Evolutionary conservation across 2,797 vertebrate species (phyloP).

Genomic region (Gambelia wislizenii): DNA sequence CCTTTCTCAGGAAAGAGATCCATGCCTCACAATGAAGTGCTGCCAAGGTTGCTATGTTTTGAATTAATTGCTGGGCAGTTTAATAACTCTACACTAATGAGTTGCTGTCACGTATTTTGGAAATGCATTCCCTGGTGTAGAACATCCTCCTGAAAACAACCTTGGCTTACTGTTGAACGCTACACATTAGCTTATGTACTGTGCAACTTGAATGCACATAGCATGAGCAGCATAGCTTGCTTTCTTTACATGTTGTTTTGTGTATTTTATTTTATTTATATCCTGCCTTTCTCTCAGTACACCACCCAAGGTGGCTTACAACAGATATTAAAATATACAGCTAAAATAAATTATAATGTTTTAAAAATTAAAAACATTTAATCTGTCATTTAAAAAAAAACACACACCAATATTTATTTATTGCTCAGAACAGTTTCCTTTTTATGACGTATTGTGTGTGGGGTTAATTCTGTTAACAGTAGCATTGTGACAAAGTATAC

Average conservation of each 20-base stretch:
- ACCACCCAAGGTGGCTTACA: too few species aligned
- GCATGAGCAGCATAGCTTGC: slow-evolving; percentile 24
- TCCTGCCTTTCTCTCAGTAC: too few species aligned
- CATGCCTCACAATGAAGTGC: neutral
- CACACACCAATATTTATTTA: too few species aligned
- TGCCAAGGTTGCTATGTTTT: slow-evolving; percentile 37
- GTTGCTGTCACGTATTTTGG: slow-evolving; percentile 38
- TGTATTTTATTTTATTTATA: too few species aligned
- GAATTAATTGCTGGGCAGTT: slow-evolving; percentile 26
- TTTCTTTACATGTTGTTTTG: slow-evolving; percentile 45
- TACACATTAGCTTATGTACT: neutral
- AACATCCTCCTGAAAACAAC: slow-evolving; percentile 29
- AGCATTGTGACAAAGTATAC: slow-evolving; percentile 29
- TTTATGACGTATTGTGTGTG: slow-evolving; percentile 49
- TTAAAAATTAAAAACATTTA: too few species aligned
- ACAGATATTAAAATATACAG: too few species aligned
- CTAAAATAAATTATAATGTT: too few species aligned
- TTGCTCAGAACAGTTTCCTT: slow-evolving; percentile 54
- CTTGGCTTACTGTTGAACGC: slow-evolving; percentile 29
- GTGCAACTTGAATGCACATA: slow-evolving; percentile 31
- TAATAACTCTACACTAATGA: slow-evolving; percentile 6
- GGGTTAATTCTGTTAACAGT: slow-evolving; percentile 49
- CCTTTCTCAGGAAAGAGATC: slow-evolving; percentile 42
- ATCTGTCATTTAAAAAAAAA: too few species aligned
- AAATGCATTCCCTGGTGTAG: slow-evolving; percentile 28